These are phyloP conservation scores for Spisula subtruncata DNA, from an alignment of 2,888 invertebrate species.

Conservation along the genomic window DNA sequence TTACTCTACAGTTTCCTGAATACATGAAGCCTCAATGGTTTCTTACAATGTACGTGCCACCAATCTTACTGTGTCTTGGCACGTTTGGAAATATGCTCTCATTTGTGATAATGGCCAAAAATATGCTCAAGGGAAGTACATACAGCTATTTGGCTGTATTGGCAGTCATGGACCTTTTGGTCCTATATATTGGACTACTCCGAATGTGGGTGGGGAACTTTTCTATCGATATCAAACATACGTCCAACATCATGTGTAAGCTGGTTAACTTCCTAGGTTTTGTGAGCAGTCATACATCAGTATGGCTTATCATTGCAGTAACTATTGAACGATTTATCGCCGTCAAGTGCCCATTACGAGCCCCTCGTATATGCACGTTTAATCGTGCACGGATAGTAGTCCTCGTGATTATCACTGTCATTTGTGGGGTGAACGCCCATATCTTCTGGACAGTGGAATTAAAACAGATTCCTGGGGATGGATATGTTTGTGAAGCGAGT, in stretches of 20 bases:
- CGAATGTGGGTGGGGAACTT: slow-evolving; percentile 85
- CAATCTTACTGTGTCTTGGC: slow-evolving; percentile 85
- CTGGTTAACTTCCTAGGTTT: slow-evolving; percentile 82
- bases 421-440: slow-evolving; percentile 83
- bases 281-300: slow-evolving; percentile 85
- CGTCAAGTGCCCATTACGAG: slow-evolving; percentile 85
- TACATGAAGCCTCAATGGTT: slow-evolving; percentile 51
- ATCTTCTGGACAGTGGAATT: slow-evolving; percentile 85
- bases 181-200: slow-evolving; percentile 86
- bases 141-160: slow-evolving; percentile 86
- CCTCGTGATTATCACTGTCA: slow-evolving; percentile 75
- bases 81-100: slow-evolving; percentile 87
- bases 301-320: slow-evolving; percentile 87
- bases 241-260: slow-evolving; percentile 84
- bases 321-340: slow-evolving; percentile 87
- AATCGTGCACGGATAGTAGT: slow-evolving; percentile 74
- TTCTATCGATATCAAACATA: slow-evolving; percentile 80
- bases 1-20: slow-evolving; percentile 39
- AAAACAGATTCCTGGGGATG: slow-evolving; percentile 65
- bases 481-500: slow-evolving; percentile 60
- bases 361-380: slow-evolving; percentile 83
- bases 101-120: slow-evolving; percentile 83
- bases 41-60: slow-evolving; percentile 83
- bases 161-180: slow-evolving; percentile 85
- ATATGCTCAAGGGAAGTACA: slow-evolving; percentile 85